phyloP scores from a whole-genome alignment of 2,797 vertebrate genomes.

The Periophthalmus magnuspinnatus region DNA sequence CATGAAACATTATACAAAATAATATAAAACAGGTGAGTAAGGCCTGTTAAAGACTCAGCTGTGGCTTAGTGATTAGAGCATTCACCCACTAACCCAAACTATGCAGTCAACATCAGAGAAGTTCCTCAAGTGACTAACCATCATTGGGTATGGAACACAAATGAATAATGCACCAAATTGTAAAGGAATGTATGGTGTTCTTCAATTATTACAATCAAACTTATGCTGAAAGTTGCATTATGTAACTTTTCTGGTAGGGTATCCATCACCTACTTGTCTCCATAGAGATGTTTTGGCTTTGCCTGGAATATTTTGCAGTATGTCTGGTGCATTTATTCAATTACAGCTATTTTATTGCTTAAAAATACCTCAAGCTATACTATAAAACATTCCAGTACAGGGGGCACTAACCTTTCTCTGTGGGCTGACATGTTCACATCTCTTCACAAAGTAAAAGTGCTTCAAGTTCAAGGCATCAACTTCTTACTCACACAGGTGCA shows the following conservation, averaged over 20 bases:
- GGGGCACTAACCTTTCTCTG: background rate
- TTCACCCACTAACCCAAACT: background rate
- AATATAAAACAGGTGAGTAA: background rate
- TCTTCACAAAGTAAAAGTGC: background rate
- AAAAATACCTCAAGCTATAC: background rate
- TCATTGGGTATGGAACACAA: background rate
- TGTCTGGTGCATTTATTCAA: background rate
- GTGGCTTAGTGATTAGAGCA: background rate
- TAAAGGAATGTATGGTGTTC: too few relatives aligned
- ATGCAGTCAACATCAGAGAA: background rate
- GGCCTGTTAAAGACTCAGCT: too few relatives aligned
- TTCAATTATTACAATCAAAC: background rate
- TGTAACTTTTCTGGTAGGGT: background rate
- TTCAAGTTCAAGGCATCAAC: constrained; percentile 28
- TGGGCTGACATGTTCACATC: background rate
- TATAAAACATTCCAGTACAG: background rate
- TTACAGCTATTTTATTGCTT: background rate
- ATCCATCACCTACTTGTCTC: too few relatives aligned
- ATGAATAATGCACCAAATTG: too few relatives aligned
- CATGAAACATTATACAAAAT: background rate
- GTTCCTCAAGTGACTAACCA: background rate
- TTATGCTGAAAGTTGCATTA: background rate
- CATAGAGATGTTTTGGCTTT: background rate
- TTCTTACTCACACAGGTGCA: constrained; percentile 38
- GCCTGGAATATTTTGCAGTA: background rate